Conservation (phyloP, 2,888 invertebrate genomes). For the Ichneumon xanthorius region DNA sequence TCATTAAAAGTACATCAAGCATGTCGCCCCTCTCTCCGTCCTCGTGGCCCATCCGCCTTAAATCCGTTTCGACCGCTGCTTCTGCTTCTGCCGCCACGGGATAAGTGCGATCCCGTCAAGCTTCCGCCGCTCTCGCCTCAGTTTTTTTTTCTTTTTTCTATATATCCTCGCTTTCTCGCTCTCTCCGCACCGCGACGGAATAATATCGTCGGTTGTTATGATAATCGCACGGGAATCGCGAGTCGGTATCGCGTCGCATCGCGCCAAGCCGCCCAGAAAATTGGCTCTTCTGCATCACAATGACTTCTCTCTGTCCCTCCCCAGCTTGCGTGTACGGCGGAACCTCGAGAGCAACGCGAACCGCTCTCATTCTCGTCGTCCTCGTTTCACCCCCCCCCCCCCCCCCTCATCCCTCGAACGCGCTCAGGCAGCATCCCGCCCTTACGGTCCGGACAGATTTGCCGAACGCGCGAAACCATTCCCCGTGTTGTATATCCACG, state of each 20-base stretch:
- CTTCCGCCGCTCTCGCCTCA: conserved; percentile 17
- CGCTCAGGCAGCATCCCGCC: conserved; percentile 50
- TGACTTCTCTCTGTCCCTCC: conserved; percentile 79
- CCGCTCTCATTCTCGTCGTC: conserved; percentile 61
- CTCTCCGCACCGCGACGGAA: conserved; percentile 76
- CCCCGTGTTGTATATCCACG: conserved; percentile 44
- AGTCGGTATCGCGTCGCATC: conserved; percentile 80
- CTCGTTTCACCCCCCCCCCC: conserved; percentile 30
- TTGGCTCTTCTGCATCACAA: conserved; percentile 85
- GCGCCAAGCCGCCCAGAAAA: conserved; percentile 85
- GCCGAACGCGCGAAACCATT: conserved; percentile 71
- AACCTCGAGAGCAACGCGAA: conserved; percentile 62
- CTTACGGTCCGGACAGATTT: conserved; percentile 67
- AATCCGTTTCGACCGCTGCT: conserved; percentile 65
- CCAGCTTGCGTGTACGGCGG: conserved; percentile 62
- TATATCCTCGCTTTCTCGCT: conserved; percentile 68
- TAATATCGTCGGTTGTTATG: conserved; percentile 85
- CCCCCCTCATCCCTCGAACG: conserved; percentile 23
- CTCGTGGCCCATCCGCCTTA: conserved; percentile 51
- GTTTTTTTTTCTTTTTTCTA: conserved; percentile 37
- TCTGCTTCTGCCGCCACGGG: conserved; percentile 59
- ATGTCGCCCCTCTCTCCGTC: conserved; percentile 10
- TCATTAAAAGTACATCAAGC: conserved; percentile 84
- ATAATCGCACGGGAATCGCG: conserved; percentile 83
- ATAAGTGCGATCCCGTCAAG: conserved; percentile 49